These are phyloP conservation scores for Brenthis daphne DNA, from an alignment of 2,888 invertebrate species.

Conservation along the genomic window DNA sequence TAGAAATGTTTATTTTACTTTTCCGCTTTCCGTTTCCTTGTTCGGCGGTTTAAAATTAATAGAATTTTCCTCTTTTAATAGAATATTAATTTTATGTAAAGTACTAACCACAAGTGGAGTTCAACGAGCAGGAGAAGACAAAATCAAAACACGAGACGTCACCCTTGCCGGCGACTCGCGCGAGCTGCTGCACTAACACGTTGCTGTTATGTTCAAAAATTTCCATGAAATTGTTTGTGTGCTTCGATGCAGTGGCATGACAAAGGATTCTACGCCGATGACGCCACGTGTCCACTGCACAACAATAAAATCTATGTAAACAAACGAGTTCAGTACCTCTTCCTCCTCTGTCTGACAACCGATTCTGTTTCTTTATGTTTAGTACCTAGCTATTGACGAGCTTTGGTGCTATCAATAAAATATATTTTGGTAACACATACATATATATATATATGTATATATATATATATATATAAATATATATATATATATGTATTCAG, in stretches of 20 bases:
- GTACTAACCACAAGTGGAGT: slow-evolving; percentile 53
- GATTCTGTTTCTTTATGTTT: no score
- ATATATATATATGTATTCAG: no score
- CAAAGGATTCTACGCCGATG: slow-evolving; percentile 7
- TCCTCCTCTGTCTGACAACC: no score
- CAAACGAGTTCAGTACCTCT: no score
- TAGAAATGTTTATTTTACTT: no score
- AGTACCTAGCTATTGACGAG: no score
- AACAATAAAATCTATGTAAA: background rate
- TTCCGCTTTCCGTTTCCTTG: no score
- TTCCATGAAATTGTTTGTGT: slow-evolving; percentile 5
- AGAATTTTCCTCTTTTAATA: background rate
- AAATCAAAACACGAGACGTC: slow-evolving; percentile 16
- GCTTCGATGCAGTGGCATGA: slow-evolving; percentile 1
- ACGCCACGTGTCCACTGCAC: slow-evolving; percentile 14
- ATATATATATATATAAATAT: no score
- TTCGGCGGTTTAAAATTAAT: no score
- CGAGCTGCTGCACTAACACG: background rate
- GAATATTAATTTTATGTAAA: background rate
- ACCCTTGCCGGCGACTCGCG: slow-evolving; percentile 6
- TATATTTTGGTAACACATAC: no score
- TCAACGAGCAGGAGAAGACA: slow-evolving; percentile 48
- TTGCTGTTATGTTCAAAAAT: slow-evolving; percentile 13
- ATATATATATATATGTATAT: no score
- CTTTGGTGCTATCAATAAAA: no score